Evolutionary conservation across 2,797 vertebrate species (phyloP), one percentile per base, ranked within the genome.

Genomic region (Clarias pachynema): DNA sequence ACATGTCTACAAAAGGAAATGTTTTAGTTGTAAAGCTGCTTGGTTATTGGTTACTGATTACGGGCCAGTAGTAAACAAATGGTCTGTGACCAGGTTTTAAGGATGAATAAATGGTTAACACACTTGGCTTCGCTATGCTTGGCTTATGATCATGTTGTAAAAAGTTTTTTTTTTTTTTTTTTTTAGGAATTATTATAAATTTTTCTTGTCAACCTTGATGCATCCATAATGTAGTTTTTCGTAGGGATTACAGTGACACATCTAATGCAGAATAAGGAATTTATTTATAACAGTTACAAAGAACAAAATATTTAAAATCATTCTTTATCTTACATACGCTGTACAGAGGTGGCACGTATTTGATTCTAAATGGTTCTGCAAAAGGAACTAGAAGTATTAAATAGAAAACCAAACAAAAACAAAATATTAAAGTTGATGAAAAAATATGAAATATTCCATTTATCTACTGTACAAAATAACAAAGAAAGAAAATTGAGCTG

Each of bases 281-380:
- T 95, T 95, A 95, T 95, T 95, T 86, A 88, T 92, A 91, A 93
- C 92, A 91, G 89, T 94, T 91, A 94, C 93, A 94, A 95, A 95
- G 93, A 94, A 91, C 89, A 93, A 93, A 93, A 94, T 91, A 93
- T 92, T 91, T 84, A 92, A 94, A 94, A 94, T 92, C 93, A 91
- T 94, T 89, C 93, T 69, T 94, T 96, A 95, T 96, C 96, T 97
- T 96, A 96, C 96, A 97, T 94, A 93, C 93, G 94, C 97, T 98
- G 97, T 98, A 98, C 97, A 98, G 94, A 96, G 93, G 96, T 95
- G 96, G 94, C 94, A 93, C 94, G 92, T 94, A 95, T 95, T 96
- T 96, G 92, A 95, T 81, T 88, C 96, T 96, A 97, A 95, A 96
- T 96, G 96, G 96, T 95, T 96, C 95, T 94, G 95, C 93, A 95